Conservation (phyloP, 2,888 invertebrate genomes). For the Erynnis tages region DNA sequence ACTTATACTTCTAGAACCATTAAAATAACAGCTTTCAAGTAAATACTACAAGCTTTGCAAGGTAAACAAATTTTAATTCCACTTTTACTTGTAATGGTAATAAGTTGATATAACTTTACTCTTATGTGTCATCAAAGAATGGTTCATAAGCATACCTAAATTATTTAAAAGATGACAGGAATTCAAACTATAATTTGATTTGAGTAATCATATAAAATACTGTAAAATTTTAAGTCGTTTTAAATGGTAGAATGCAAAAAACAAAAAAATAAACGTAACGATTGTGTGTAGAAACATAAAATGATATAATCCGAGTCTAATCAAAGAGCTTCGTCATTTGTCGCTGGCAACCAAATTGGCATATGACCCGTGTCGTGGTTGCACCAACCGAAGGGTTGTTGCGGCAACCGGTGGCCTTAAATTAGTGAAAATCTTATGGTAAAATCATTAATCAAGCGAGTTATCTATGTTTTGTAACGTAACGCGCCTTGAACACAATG, state of each 20-base stretch:
- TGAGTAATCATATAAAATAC: no score
- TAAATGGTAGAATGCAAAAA: neutral
- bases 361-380: conserved; percentile 20
- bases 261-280: no score
- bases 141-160: no score
- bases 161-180: no score
- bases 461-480: conserved; percentile 58
- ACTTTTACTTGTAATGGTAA: no score
- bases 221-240: neutral
- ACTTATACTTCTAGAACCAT: no score
- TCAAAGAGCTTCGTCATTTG: conserved; percentile 1
- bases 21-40: no score
- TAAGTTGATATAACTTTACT: no score
- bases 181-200: no score
- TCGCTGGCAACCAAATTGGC: conserved; percentile 10
- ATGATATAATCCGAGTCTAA: neutral
- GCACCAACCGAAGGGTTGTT: conserved; percentile 2
- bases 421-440: conserved; percentile 67
- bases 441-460: conserved; percentile 73
- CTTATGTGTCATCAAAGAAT: no score
- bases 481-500: conserved; percentile 69
- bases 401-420: conserved; percentile 36
- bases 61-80: no score
- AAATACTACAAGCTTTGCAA: no score
- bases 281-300: conserved; percentile 6